Base-by-base conservation (phyloP, 1,140 invertebrate genomes). In the Papilio dardanus region DNA sequence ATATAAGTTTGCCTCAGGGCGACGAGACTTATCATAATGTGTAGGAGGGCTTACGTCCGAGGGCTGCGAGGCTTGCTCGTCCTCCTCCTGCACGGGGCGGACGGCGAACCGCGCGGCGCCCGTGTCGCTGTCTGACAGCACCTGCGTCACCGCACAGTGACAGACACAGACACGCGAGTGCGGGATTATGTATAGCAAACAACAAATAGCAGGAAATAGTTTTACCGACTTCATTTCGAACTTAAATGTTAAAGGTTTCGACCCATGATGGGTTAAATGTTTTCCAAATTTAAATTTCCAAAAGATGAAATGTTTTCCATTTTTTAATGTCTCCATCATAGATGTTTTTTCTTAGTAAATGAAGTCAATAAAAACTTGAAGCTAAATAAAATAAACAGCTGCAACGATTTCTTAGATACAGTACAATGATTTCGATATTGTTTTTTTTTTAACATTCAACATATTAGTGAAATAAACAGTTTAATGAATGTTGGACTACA, bases 61-160 rank as follows among this genome's bases (percentile, higher is more conserved):
- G 86, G 87, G 86, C 78, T 89, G 87, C 50, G 90, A 91, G 77
- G 78, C 83, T 71, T 81, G 81, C 80, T 93, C 92, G 84, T 93
- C 92, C 80, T 92, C 92, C 87, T 93, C 91, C 78, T 93, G 88
- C 37, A 93, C 91, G 24, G 91, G 91, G 58, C 90, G 88, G 74
- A 93, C 91, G 33, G 80, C 76, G 87, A 93, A 93, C 31, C 91
- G 88, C 79, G 88, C 85, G 65, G 83, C 88, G 80, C 88, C 90
- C 33, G 91, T 92, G 79, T 93, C 91, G 77, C 89, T 92, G 87
- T 93, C 91, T 68, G 90, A 92, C 87, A 93, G 88, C 88, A 92
- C 91, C 91, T 93, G 89, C 78, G 84, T 82, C 77, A 76, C 78
- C 77, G 79, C 81, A 77, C 78, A 69, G 71, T 76, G 46, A 76